A percentile compares a stretch with the other conserved stretches of the same genome.
Evolutionary conservation across 2,113 vertebrate species (phyloP).

Genomic region (Ciconia boyciana): DNA sequence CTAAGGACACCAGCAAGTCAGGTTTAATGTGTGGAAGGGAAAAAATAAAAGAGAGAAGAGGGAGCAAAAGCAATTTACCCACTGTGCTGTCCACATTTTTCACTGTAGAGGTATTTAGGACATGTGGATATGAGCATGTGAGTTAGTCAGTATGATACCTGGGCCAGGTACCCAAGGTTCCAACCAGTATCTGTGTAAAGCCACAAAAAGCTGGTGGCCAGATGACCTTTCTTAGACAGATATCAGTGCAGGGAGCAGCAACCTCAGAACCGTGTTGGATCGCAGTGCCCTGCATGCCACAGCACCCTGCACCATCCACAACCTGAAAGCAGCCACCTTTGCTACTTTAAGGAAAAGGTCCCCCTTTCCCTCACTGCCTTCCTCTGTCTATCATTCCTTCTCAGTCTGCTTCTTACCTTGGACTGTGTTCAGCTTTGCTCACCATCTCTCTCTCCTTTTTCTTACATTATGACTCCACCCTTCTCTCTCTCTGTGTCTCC

Average conservation of each 20-base stretch:
- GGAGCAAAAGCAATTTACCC: constrained; percentile 21
- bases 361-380: background rate
- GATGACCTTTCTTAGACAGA: background rate
- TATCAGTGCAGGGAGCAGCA: background rate
- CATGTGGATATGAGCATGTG: background rate
- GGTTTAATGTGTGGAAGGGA: background rate
- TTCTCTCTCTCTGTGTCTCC: background rate
- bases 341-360: background rate
- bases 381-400: background rate
- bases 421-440: background rate
- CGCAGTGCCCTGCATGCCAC: background rate
- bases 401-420: background rate
- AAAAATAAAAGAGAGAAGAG: background rate
- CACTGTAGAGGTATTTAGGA: background rate
- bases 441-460: background rate
- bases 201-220: background rate
- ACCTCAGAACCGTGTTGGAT: background rate
- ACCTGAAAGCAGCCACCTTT: background rate
- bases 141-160: background rate
- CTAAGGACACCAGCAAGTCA: background rate
- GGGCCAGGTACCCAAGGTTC: background rate
- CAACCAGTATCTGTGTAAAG: background rate
- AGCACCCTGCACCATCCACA: rapidly evolving
- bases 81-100: background rate
- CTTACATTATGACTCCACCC: background rate